These are phyloP conservation scores for Cheilosia soror DNA, from an alignment of 2,888 invertebrate genomes.

Conservation along the genomic window DNA sequence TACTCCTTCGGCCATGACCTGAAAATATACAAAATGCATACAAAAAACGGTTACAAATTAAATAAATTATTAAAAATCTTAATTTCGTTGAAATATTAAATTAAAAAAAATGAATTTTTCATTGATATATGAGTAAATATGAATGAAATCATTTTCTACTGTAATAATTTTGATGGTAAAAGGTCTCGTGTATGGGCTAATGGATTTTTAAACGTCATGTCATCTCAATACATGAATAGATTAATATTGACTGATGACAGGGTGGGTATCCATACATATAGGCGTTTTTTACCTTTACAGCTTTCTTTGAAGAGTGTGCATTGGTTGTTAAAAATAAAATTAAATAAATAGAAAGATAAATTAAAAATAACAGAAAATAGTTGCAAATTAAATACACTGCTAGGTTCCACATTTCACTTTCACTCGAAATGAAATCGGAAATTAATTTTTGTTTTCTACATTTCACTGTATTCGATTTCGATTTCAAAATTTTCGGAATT, in stretches of 20 bases:
- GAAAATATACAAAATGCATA: constrained; percentile 55
- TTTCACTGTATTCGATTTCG: too few relatives aligned
- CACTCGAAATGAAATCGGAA: too few relatives aligned
- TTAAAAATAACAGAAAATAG: constrained; percentile 6
- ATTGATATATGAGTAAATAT: background rate
- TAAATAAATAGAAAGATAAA: constrained; percentile 8
- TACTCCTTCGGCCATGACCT: constrained; percentile 89
- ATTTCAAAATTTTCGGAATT: too few relatives aligned
- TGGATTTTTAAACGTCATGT: constrained; percentile 12
- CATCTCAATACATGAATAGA: constrained; percentile 14
- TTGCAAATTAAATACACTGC: background rate
- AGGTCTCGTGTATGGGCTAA: background rate
- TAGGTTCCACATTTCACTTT: too few relatives aligned
- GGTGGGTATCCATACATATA: background rate
- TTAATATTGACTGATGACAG: background rate
- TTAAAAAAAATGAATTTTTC: constrained; percentile 14
- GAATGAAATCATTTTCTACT: background rate
- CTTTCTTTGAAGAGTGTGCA: constrained; percentile 22
- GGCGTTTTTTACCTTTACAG: constrained; percentile 29
- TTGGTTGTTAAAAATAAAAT: background rate
- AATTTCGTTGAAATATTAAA: background rate
- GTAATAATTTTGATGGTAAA: background rate
- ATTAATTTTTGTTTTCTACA: too few relatives aligned
- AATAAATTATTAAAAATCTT: background rate
- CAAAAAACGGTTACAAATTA: constrained; percentile 26